Base-by-base conservation (phyloP, 1,140 invertebrate species). In the Proctacanthus coquilletti region DNA sequence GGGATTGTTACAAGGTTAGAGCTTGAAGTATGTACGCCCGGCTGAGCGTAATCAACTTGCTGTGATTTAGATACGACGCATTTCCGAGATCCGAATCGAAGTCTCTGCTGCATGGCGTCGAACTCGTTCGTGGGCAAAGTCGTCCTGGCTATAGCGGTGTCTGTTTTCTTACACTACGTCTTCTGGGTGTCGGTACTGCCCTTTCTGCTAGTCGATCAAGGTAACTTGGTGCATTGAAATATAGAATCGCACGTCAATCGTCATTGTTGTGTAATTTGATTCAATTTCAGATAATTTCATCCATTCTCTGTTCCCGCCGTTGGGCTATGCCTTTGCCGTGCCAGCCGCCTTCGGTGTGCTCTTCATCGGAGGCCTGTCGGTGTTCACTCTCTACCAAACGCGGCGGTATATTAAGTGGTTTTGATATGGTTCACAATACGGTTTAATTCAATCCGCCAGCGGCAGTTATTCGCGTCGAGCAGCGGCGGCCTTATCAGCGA, bases 101-200 rank as follows among this genome's bases (percentile, higher is more conserved):
- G n/a, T n/a, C n/a, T n/a, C n/a, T n/a, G n/a, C n/a, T n/a, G n/a
- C n/a, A 59, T 59, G 56, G 56, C 56, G 50, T 51, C 56, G 39
- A 56, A 59, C 56, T 54, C 56, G 34, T 52, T 53, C 31, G 44
- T 68, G 25, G 77, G 76, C 25, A 71, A 71, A 57, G 39, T 67
- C 23, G 60, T 75, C 45, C 56, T 79, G 39, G 60, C 71, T 41
- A 42, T 63, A 15, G 69, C 68, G 9, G 51, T 66, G 3, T 46
- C 63, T 15, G 44, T 72, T 25, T 78, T 77, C 49, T 29, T 69
- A 2, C 67, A 79, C 43, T 71, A 77, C 39, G 69, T 75, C 18
- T 53, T 79, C 39, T 82, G 76, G 76, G 55, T 80, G 13, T 70
- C 78, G 27, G 68, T 71, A 19, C 63, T 75, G 37, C 77, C 77